phyloP scores from a whole-genome alignment of 2,113 vertebrate species.

The Apistogramma diplotaenia region DNA sequence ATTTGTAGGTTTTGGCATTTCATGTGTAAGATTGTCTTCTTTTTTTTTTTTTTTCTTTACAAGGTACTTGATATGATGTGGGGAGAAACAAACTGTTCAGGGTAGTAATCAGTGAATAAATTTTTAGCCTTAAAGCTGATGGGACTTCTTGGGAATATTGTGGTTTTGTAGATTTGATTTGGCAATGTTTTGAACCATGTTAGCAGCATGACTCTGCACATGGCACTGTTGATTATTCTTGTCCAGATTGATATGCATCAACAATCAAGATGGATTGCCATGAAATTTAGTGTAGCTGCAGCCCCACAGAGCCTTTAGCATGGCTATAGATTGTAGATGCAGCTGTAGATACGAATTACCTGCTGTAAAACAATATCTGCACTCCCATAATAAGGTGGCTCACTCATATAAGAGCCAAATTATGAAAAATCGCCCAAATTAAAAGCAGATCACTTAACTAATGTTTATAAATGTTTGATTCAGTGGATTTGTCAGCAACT shows the following conservation, averaged over 20 bases:
- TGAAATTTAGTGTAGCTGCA: neutral
- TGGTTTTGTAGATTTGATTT: neutral
- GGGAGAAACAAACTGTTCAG: neutral
- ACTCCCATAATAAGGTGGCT: neutral
- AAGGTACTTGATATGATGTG: neutral
- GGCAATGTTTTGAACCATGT: neutral
- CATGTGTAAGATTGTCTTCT: neutral
- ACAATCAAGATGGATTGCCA: neutral
- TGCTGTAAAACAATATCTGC: neutral
- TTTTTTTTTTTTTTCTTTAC: constrained; percentile 36
- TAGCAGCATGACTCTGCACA: neutral
- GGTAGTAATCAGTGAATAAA: neutral
- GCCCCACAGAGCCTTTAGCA: neutral
- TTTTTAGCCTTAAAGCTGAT: neutral
- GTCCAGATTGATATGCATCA: neutral
- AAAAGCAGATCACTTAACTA: neutral
- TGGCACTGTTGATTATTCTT: neutral
- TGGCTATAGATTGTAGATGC: neutral
- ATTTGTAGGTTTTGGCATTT: neutral
- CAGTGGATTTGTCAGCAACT: too few species aligned
- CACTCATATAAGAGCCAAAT: neutral
- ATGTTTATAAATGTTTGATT: neutral
- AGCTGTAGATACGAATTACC: neutral
- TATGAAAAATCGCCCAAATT: constrained; percentile 12
- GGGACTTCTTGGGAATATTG: neutral